These are phyloP conservation scores for Adineta ricciae DNA, from an alignment of 2,888 invertebrate genomes.

Conservation along the genomic window DNA sequence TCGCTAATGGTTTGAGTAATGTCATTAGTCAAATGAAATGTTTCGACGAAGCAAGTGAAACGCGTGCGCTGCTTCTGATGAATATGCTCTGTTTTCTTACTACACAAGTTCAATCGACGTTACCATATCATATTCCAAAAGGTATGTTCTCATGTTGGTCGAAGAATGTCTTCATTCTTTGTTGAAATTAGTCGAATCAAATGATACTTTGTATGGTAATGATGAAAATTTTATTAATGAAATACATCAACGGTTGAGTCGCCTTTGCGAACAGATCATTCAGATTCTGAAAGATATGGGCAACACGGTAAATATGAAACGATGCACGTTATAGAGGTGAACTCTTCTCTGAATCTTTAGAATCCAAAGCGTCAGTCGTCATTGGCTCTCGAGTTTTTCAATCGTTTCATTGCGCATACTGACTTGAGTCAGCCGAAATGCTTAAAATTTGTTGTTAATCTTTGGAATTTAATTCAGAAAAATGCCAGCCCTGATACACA, in stretches of 20 bases:
- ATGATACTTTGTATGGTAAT: constrained; percentile 78
- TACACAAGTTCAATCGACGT: not conserved
- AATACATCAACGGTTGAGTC: constrained; percentile 54
- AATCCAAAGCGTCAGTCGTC: constrained; percentile 53
- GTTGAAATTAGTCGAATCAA: constrained; percentile 63
- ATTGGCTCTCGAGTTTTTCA: constrained; percentile 60
- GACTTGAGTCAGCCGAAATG: constrained; percentile 52
- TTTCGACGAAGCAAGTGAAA: constrained; percentile 39
- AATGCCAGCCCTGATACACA: constrained; percentile 54
- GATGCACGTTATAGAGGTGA: no score
- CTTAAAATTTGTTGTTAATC: constrained; percentile 63
- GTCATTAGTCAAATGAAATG: constrained; percentile 59
- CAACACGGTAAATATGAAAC: constrained; percentile 48
- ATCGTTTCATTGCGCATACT: constrained; percentile 46
- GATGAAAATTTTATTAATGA: constrained; percentile 74
- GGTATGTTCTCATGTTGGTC: constrained; percentile 52
- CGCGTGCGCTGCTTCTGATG: not conserved
- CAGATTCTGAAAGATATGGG: constrained; percentile 61
- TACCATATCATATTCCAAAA: constrained; percentile 71
- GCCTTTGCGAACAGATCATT: constrained; percentile 68
- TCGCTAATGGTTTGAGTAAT: constrained; percentile 69
- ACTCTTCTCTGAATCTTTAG: constrained; percentile 40
- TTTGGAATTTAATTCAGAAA: constrained; percentile 71
- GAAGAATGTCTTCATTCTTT: not conserved
- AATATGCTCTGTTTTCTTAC: not conserved